Conservation (phyloP, 1,140 invertebrate genomes). For the Tetramorium parvispinum region DNA sequence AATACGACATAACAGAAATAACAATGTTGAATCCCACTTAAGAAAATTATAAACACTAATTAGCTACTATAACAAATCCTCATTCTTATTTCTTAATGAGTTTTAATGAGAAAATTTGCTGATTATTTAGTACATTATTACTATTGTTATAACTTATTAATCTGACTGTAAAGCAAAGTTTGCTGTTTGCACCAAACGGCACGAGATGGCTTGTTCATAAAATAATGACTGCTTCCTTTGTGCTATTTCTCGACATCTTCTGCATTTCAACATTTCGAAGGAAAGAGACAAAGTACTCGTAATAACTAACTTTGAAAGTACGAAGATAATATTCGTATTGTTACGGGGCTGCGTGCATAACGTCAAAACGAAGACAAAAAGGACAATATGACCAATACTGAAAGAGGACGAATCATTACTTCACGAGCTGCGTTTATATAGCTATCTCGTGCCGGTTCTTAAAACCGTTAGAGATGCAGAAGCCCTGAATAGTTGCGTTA, state of each 20-base stretch:
- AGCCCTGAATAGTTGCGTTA: conserved; percentile 69
- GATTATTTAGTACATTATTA: conserved; percentile 53
- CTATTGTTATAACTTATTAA: conserved; percentile 56
- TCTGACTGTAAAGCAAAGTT: conserved; percentile 47
- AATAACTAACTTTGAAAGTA: conserved; percentile 58
- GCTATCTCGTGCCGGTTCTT: conserved; percentile 41
- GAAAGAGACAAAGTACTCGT: conserved; percentile 52
- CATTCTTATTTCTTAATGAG: conserved; percentile 43
- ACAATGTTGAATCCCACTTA: conserved; percentile 22
- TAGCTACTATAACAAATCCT: conserved; percentile 42
- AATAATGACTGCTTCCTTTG: conserved; percentile 54
- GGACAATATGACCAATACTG: conserved; percentile 26
- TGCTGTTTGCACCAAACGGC: conserved; percentile 44
- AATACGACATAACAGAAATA: not conserved
- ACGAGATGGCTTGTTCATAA: conserved; percentile 54
- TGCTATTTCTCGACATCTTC: conserved; percentile 50
- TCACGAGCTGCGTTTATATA: conserved; percentile 26
- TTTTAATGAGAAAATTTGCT: conserved; percentile 48
- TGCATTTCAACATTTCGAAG: conserved; percentile 44
- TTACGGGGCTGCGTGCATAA: conserved; percentile 31
- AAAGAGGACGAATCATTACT: conserved; percentile 44
- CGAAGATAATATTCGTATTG: conserved; percentile 51
- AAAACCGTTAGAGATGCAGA: conserved; percentile 65
- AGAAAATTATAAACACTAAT: conserved; percentile 34
- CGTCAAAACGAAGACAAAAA: conserved; percentile 34